Conservation (phyloP, 2,888 invertebrate genomes). For the Orchestes rusci region DNA sequence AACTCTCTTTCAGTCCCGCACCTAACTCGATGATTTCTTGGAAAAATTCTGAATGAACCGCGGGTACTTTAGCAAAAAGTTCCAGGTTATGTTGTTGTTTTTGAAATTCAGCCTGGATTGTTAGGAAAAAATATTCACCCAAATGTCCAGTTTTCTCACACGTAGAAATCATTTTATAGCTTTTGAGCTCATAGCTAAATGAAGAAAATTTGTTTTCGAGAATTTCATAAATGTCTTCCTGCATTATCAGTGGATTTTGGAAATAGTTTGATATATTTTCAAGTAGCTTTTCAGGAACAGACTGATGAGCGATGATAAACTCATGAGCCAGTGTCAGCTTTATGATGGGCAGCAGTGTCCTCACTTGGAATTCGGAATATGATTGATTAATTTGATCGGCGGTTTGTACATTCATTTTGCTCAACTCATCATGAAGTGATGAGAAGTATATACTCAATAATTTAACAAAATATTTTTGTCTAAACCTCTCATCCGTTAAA, state of each 20-base stretch:
- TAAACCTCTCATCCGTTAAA: constrained; percentile 7
- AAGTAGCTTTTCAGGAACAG: constrained; percentile 1
- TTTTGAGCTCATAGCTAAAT: constrained; percentile 25
- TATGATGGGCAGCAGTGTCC: constrained; percentile 9
- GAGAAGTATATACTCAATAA: constrained; percentile 5
- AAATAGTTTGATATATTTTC: constrained; percentile 10
- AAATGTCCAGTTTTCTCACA: constrained; percentile 31
- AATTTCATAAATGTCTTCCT: constrained; percentile 31
- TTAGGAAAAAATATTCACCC: constrained; percentile 32
- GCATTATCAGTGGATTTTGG: constrained; percentile 20
- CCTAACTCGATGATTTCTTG: constrained; percentile 4
- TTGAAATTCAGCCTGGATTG: constrained; percentile 16
- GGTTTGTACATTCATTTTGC: too few species aligned
- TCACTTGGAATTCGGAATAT: constrained; percentile 2
- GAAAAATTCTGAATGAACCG: neutral
- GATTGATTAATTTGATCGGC: too few species aligned
- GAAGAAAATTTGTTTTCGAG: constrained; percentile 26
- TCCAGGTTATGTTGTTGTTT: neutral
- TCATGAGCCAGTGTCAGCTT: constrained; percentile 8
- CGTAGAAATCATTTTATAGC: constrained; percentile 22
- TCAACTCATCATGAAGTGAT: too few species aligned
- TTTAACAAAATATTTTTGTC: constrained; percentile 10
- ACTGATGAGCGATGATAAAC: too few species aligned
- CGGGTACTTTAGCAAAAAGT: constrained; percentile 15
- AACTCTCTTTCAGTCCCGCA: constrained; percentile 27